Conservation (phyloP, 2,797 vertebrate genomes). For the Aratinga solstitialis region DNA sequence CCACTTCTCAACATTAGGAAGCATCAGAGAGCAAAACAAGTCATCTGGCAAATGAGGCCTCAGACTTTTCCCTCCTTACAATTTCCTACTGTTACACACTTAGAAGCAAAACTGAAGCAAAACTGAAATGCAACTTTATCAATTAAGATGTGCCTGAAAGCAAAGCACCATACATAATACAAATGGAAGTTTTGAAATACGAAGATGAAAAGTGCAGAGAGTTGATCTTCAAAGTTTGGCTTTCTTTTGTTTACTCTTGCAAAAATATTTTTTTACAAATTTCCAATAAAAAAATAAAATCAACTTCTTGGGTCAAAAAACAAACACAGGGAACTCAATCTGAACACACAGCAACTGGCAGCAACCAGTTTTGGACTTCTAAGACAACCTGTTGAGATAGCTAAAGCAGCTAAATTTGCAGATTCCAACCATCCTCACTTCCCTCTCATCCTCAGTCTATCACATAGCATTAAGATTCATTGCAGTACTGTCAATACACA, state of each 20-base stretch:
- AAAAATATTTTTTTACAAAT: not conserved
- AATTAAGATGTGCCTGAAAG: not conserved
- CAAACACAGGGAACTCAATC: not conserved
- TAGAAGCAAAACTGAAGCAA: not conserved
- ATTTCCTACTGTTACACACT: not conserved
- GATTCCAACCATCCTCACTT: not conserved
- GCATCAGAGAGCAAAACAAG: not conserved
- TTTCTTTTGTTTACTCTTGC: not conserved
- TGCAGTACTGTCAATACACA: not conserved
- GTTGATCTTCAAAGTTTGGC: not conserved
- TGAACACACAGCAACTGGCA: not conserved
- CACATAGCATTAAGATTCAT: not conserved
- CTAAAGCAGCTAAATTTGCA: not conserved
- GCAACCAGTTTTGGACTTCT: not conserved
- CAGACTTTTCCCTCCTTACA: not conserved
- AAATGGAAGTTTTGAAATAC: not conserved
- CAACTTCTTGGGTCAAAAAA: not conserved
- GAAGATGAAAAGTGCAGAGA: not conserved
- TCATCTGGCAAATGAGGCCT: accelerated
- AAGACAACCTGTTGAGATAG: not conserved
- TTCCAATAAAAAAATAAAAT: not conserved
- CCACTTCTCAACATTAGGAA: accelerated
- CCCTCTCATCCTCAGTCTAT: not conserved
- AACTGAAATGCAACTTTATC: not conserved
- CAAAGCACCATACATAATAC: not conserved